Base-by-base conservation (phyloP, 1,140 invertebrate genomes). In the Gryon sp. region DNA sequence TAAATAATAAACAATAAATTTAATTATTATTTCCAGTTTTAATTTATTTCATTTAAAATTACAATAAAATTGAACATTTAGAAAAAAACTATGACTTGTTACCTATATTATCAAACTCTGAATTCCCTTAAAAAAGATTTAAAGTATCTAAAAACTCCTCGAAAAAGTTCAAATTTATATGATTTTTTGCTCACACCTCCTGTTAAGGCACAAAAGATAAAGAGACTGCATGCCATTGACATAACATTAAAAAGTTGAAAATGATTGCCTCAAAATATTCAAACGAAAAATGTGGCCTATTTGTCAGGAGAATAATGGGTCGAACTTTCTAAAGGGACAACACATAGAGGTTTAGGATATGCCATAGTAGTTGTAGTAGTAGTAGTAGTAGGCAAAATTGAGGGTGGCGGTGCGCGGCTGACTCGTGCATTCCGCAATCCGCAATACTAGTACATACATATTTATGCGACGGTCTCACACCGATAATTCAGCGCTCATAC, bases 401-500 rank as follows among this genome's bases (percentile, higher is more conserved):
- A 34, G 34, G 74, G 46, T 59, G 50, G 57, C 50, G 11, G 41
- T 19, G 76, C 76, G 82, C 77, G 80, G 81, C 83, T 75, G 62
- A 62, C 72, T 78, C 78, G 78, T 82, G 80, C 80, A 86, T 86
- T 82, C 82, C 83, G 81, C 82, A 84, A 85, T 82, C 82, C 80
- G 69, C 76, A 84, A 85, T 85, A 83, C 81, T 65, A 46, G 68
- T 34, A 79, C 84, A 85, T 86, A 84, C 82, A 86, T 86, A 86
- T 86, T 86, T 85, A 86, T 86, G 82, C 77, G 53, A 77, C 79
- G 53, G 80, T 82, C 73, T 75, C 80, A 65, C 66, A 75, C 82
- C 82, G 82, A 86, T 85, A 86, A 86, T 85, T 86, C 83, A 85
- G 63, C 78, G 78, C 85, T 84, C 85, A 84, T 84, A 83, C 85